Base-by-base conservation (phyloP, 2,888 invertebrate genomes). In the Melanophora roralis region DNA sequence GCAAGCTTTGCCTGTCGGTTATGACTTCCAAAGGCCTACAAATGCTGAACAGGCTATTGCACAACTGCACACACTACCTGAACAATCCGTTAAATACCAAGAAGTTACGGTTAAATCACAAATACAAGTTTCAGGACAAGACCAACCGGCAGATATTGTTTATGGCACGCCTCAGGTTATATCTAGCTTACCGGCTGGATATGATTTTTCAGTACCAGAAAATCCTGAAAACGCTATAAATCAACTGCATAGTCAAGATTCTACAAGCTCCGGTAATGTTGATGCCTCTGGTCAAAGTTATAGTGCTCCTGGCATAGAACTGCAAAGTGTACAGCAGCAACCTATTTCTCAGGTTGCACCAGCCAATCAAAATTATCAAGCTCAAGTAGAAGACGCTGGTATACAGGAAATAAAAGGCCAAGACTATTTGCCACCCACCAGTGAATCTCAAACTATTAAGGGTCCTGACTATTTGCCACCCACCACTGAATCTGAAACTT, bases 1-100 rank as follows among this genome's bases (percentile, higher is more conserved):
- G 1, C 68, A 78, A 49, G 76, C 40, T 1, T 7, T 86, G 60
- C 87, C 86, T 27, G 81, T 81, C 12, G 86, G 87, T 9, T 86
- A 86, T 57, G 87, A 86, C 34, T 86, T 86, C 45, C 75, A 60
- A 45, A 87, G 85, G 36, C 87, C 87, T 1, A 78, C 83, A 0
- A 85, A 87, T 45, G 81, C 84, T 12, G 86, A 86, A 81, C 84
- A 84, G 3, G 86, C 86, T 11, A 86, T 87, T 67, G 85, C 84
- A 6, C 86, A 86, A 81, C 78, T 86, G 27, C 86, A 86, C 71
- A 86, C 84, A n/a, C 80, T 86, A 8, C 73, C 76, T 14, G 76
- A 68, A 12, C 53, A 76, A 32, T n/a, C 60, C 0, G 27, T 51
- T 11, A 9, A 73, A 45, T 53, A 53, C 11, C 34, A 59, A 59